Base-by-base conservation (phyloP, 2,797 vertebrate genomes). In the Pogoniulus pusillus region DNA sequence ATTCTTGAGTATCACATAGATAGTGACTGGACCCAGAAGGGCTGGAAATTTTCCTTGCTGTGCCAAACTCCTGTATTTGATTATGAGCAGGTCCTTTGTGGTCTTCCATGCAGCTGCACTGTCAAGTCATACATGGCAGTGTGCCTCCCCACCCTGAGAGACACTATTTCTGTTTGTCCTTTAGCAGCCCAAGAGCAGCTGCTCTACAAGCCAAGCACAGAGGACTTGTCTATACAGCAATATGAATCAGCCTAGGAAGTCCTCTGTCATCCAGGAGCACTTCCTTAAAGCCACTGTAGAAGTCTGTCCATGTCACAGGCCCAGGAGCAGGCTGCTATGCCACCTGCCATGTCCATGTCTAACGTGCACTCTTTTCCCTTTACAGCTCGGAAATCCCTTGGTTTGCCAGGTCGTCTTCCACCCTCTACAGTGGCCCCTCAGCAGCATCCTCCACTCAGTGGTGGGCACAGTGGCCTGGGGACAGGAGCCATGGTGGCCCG, bases 401-500 rank as follows among this genome's bases (percentile, higher is more conserved):
- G 69, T 82, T 97, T 97, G 85, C 96, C 85, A 60, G 98, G 85
- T 87, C 98, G 85, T 30, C 96, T 96, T 27, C 96, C 96, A 10
- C 96, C 93, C 15, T 94, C 96, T 43, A 98, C 98, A 1, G 96
- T 98, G 37, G 93, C 98, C 53, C 95, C 96, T 1, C 96, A 96
- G 49, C 97, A 97, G 63, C 97, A 76, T 5, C 97, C 94, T 7
- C 96, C 96, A 0, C 94, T 95, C 24, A 92, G 97, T 51, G 97
- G 95, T 65, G 93, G 96, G 17, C 97, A 97, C 64, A 93, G 94
- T 8, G 96, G 96, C 3, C 85, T 96, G 62, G 97, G 98, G 43
- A 91, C 97, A 6, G 97, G 97, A 57, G 96, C 98, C 89, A 97
- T 98, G 70, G 96, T 99, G 92, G 97, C 98, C 2, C 98, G 99